Evolutionary conservation across 1,140 invertebrate species (phyloP).

Genomic region (Drosophila micromelanica): DNA sequence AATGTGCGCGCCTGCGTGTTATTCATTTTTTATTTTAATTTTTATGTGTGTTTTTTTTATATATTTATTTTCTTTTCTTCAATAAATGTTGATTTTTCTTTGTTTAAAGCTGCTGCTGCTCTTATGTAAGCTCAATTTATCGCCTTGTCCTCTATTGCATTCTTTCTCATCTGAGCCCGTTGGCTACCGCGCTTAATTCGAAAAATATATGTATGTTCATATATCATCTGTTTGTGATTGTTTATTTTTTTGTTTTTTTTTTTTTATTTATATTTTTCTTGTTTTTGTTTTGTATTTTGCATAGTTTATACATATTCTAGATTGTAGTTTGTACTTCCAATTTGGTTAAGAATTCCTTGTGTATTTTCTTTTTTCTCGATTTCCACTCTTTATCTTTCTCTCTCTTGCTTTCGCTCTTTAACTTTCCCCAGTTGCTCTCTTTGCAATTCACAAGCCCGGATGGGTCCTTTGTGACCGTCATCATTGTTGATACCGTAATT

Average conservation of each 20-base stretch:
- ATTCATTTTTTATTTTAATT: constrained; percentile 13
- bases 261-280: constrained; percentile 13
- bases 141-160: constrained; percentile 14
- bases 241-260: constrained; percentile 5
- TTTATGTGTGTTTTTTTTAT: constrained; percentile 31
- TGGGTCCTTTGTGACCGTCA: constrained; percentile 67
- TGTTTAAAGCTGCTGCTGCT: constrained; percentile 60
- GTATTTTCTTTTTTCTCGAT: constrained; percentile 65
- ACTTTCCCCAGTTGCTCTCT: constrained; percentile 25
- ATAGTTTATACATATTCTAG: constrained; percentile 76
- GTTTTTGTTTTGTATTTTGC: constrained; percentile 38
- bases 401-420: constrained; percentile 20
- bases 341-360: constrained; percentile 83
- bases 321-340: constrained; percentile 83
- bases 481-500: constrained; percentile 75
- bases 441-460: constrained; percentile 45
- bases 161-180: constrained; percentile 34
- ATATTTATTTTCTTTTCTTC: constrained; percentile 14
- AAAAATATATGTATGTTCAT: constrained; percentile 49
- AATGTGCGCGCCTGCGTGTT: constrained; percentile 62
- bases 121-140: constrained; percentile 64
- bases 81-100: constrained; percentile 15
- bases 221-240: constrained; percentile 20
- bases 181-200: constrained; percentile 50
- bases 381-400: constrained; percentile 33